These are phyloP conservation scores for Origma solitaria DNA, from an alignment of 2,113 vertebrate genomes.

Conservation along the genomic window DNA sequence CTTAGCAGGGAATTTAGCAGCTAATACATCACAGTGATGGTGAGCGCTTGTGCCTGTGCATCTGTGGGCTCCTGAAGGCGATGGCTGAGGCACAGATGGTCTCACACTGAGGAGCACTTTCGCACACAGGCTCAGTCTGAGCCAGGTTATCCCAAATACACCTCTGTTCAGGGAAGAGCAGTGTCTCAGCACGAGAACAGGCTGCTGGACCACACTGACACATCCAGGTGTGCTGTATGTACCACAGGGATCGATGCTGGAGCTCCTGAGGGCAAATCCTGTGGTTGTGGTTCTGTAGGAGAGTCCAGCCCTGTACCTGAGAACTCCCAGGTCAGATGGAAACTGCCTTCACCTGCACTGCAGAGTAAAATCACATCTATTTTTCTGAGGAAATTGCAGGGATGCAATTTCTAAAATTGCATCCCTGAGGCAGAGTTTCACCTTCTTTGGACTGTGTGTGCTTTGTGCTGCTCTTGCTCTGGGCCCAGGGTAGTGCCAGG, in stretches of 20 bases:
- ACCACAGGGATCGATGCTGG: not conserved
- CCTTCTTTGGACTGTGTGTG: not conserved
- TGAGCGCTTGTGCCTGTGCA: not conserved
- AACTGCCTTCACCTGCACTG: not conserved
- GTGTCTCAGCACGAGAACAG: not conserved
- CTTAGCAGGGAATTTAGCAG: not conserved
- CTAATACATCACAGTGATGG: not conserved
- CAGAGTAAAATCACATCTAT: not conserved
- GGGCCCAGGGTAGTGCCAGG: too few species aligned
- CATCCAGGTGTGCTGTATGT: rapidly evolving
- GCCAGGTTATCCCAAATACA: not conserved
- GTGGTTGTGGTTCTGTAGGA: not conserved
- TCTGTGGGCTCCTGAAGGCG: not conserved
- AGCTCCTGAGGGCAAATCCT: not conserved
- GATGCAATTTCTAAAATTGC: too few species aligned
- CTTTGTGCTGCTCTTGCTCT: not conserved
- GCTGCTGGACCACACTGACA: not conserved
- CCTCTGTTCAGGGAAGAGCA: not conserved
- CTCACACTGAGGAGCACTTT: not conserved
- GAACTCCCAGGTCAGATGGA: not conserved
- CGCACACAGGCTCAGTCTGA: not conserved
- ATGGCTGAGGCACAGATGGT: not conserved
- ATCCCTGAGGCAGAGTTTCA: not conserved
- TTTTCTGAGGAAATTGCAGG: not conserved
- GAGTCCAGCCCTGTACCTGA: not conserved